Evolutionary conservation across 2,797 vertebrate species (phyloP).

Genomic region (Fundulus diaphanus): DNA sequence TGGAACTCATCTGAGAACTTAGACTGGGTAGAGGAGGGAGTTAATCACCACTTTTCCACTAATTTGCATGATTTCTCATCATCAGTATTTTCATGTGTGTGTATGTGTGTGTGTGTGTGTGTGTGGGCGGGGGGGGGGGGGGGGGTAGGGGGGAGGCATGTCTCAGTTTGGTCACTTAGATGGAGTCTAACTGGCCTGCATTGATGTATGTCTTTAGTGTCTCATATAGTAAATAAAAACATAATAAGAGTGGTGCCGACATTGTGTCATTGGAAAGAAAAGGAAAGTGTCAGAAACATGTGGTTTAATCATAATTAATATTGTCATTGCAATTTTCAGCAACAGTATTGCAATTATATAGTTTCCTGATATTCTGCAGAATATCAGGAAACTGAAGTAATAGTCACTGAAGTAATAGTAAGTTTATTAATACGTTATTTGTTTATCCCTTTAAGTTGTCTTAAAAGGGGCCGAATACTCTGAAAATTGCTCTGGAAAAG

Average conservation of each 20-base stretch:
- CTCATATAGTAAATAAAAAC: no score
- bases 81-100: not conserved
- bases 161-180: not conserved
- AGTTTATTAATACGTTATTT: no score
- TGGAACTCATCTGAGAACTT: constrained; percentile 15
- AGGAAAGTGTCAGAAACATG: not conserved
- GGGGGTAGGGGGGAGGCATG: not conserved
- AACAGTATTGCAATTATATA: not conserved
- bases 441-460: not conserved
- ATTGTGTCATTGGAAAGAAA: not conserved
- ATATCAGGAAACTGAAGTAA: no score
- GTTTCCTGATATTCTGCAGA: no score
- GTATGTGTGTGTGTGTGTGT: constrained; percentile 2
- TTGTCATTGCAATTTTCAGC: not conserved
- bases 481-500: not conserved
- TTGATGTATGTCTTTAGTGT: no score
- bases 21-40: constrained; percentile 24
- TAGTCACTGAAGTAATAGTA: no score
- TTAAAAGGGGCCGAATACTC: not conserved
- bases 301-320: not conserved
- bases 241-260: no score
- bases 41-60: constrained; percentile 8
- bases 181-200: no score
- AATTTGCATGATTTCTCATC: not conserved
- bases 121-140: no score